Conservation (phyloP, 2,888 invertebrate genomes). For the Gortyna flavago region DNA sequence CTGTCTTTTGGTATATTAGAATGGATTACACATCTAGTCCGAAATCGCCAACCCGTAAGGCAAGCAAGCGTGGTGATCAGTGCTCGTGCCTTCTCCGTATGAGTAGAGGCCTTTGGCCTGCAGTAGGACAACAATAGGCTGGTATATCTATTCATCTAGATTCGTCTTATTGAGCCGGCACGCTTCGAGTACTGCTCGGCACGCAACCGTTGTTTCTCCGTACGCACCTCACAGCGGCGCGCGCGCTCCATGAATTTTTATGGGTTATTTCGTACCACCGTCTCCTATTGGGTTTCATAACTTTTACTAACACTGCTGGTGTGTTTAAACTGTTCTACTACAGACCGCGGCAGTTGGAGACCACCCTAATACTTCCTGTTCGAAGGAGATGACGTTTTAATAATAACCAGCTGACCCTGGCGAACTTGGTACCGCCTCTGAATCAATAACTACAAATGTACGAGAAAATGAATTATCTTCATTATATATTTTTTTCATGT, state of each 20-base stretch:
- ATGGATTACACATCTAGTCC: too few relatives aligned
- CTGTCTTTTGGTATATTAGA: too few relatives aligned
- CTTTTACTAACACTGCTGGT: slow-evolving; percentile 57
- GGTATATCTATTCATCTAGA: neutral
- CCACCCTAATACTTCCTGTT: slow-evolving; percentile 34
- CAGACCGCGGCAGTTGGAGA: neutral
- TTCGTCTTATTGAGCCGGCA: slow-evolving; percentile 70
- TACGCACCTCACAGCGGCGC: slow-evolving; percentile 69
- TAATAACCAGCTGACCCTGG: too few relatives aligned
- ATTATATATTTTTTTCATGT: too few relatives aligned
- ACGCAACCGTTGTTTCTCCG: slow-evolving; percentile 79
- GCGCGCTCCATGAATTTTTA: slow-evolving; percentile 79
- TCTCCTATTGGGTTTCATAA: slow-evolving; percentile 67
- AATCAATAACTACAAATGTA: too few relatives aligned
- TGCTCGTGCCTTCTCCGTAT: neutral
- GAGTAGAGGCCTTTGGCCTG: neutral
- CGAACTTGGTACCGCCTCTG: too few relatives aligned
- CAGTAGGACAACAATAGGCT: neutral
- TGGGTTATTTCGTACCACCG: slow-evolving; percentile 70
- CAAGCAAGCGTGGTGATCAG: neutral
- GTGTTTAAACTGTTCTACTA: slow-evolving; percentile 35
- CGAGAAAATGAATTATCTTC: too few relatives aligned
- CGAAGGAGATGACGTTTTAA: neutral
- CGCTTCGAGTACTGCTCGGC: slow-evolving; percentile 55
- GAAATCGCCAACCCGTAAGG: neutral